These are phyloP conservation scores for Chymomyza costata DNA, from an alignment of 1,140 invertebrate species.

Conservation along the genomic window DNA sequence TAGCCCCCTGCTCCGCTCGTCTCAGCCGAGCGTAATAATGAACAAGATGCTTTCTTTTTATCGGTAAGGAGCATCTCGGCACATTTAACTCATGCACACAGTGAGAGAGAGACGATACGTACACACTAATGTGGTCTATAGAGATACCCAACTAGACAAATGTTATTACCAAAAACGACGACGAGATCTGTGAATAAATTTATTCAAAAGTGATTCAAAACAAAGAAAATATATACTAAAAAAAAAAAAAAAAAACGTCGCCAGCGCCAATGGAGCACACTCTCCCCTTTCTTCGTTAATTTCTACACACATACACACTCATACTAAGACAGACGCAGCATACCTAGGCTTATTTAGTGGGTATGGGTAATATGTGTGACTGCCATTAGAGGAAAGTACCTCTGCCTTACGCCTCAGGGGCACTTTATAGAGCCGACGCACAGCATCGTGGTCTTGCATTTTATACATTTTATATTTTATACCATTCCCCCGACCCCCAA, in stretches of 20 bases:
- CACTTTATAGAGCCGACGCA: slow-evolving; percentile 49
- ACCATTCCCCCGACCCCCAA: too few relatives aligned
- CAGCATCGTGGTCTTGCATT: slow-evolving; percentile 22
- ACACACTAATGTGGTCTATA: not conserved
- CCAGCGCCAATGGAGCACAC: slow-evolving; percentile 10
- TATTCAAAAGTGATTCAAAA: slow-evolving; percentile 64
- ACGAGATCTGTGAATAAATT: slow-evolving; percentile 71
- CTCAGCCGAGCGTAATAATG: slow-evolving; percentile 37
- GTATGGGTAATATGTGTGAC: slow-evolving; percentile 59
- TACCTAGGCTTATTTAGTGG: slow-evolving; percentile 33
- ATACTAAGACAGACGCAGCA: slow-evolving; percentile 6
- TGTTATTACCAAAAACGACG: slow-evolving; percentile 65
- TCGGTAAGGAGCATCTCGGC: slow-evolving; percentile 56
- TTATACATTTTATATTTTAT: slow-evolving; percentile 26
- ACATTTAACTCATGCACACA: slow-evolving; percentile 24
- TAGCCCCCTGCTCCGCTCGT: not conserved
- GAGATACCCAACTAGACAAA: slow-evolving; percentile 51
- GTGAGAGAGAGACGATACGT: slow-evolving; percentile 14
- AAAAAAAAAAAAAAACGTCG: slow-evolving; percentile 40
- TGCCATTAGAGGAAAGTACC: slow-evolving; percentile 61
- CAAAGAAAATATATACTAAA: too few relatives aligned
- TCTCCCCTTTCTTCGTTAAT: slow-evolving; percentile 63
- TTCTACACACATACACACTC: slow-evolving; percentile 31
- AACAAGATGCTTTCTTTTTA: slow-evolving; percentile 69
- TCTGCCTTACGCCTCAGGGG: not conserved